Conservation (phyloP, 2,113 vertebrate genomes). For the Leptobrachium leishanense region DNA sequence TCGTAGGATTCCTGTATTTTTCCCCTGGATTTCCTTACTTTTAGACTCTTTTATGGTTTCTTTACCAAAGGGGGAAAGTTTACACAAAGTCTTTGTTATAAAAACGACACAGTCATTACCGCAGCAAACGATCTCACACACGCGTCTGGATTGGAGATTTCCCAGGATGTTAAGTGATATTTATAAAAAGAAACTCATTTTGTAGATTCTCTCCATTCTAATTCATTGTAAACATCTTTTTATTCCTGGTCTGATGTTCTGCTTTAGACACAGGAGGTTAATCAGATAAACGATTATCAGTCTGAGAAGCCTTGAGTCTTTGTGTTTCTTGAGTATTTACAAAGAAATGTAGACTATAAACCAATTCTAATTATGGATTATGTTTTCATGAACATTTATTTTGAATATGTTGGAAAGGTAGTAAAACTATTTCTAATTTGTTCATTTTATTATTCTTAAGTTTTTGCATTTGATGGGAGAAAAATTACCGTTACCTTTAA, state of each 20-base stretch:
- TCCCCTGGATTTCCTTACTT: slow-evolving; percentile 17
- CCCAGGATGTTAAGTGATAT: slow-evolving; percentile 29
- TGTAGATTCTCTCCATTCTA: slow-evolving; percentile 15
- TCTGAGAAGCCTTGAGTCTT: not conserved
- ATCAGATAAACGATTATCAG: not conserved
- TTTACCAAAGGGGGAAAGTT: slow-evolving; percentile 25
- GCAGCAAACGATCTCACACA: slow-evolving; percentile 30
- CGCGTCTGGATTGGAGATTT: slow-evolving; percentile 28
- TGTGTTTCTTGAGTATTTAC: too few species aligned
- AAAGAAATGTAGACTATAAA: too few species aligned
- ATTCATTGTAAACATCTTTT: not conserved
- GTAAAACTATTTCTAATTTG: too few species aligned
- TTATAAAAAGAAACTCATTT: slow-evolving; percentile 38
- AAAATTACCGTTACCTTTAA: too few species aligned
- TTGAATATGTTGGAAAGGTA: too few species aligned
- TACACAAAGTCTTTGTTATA: slow-evolving; percentile 33
- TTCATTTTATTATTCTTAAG: too few species aligned
- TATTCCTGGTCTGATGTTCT: not conserved
- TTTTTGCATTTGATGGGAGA: too few species aligned
- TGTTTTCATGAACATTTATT: too few species aligned
- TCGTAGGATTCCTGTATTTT: slow-evolving; percentile 37
- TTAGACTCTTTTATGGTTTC: slow-evolving; percentile 30
- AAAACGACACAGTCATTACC: slow-evolving; percentile 29
- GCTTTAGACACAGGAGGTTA: slow-evolving; percentile 9
- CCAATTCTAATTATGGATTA: too few species aligned